A percentile compares a stretch with the other conserved stretches of the same genome.
These are phyloP conservation scores for Puma concolor DNA, from an alignment of 2,113 vertebrate species.

Conservation along the genomic window DNA sequence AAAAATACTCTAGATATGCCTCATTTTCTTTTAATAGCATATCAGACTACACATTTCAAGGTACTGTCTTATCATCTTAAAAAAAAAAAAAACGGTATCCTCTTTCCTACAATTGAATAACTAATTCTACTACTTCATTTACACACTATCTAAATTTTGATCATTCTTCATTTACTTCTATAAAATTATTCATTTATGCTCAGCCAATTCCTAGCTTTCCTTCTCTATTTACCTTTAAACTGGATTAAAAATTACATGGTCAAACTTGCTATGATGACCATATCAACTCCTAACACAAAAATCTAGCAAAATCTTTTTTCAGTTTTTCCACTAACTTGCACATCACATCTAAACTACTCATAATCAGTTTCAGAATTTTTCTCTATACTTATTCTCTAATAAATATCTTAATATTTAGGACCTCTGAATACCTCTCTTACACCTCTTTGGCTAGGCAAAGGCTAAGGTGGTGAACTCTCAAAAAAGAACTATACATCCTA, in stretches of 20 bases:
- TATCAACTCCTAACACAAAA: slow-evolving; percentile 30
- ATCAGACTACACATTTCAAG: slow-evolving; percentile 35
- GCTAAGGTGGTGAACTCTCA: slow-evolving; percentile 2
- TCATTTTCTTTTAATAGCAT: slow-evolving; percentile 22
- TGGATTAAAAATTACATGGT: neutral
- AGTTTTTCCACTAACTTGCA: neutral
- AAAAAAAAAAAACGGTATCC: neutral
- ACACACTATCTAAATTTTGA: neutral
- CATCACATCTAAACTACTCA: slow-evolving; percentile 13
- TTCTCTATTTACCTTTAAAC: neutral
- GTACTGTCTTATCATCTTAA: neutral
- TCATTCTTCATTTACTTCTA: neutral
- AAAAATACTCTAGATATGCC: slow-evolving; percentile 9
- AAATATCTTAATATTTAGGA: neutral
- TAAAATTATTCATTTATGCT: slow-evolving; percentile 12
- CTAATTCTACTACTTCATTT: neutral
- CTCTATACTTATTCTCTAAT: neutral
- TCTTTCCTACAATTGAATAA: neutral
- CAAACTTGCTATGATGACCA: neutral
- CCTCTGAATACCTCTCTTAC: neutral
- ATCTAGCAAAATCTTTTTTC: neutral
- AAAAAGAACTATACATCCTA: neutral
- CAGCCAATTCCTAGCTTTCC: neutral
- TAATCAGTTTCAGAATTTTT: neutral
- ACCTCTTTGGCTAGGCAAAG: neutral